Base-by-base conservation (phyloP, 2,888 invertebrate genomes). In the Plagiodera versicolora region DNA sequence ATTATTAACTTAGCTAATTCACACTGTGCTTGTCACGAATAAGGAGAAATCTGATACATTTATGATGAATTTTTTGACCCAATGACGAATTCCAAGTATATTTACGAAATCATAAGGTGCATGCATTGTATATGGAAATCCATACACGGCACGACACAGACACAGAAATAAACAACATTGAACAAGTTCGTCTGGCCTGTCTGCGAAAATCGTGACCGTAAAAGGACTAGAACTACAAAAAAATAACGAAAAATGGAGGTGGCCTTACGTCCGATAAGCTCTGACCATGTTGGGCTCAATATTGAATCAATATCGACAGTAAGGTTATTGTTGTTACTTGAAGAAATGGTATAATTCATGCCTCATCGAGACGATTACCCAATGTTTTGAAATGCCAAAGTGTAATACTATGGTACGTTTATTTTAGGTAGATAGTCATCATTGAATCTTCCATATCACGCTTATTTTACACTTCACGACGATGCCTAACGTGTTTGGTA, bases 251-350 rank as follows among this genome's bases (percentile, higher is more conserved):
- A 49, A 58, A 55, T n/a, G n/a, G 51, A 18, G 52, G 32, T 52
- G 62, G 52, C 62, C 62, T 62, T 59, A 58, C 53, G 17, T 56
- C 45, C 52, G 56, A 58, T 58, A 48, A 24, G 39, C 35, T 39
- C 19, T 30, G 49, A 49, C 62, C 62, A 58, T 62, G 47, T 58
- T 52, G 20, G 55, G 55, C 49, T 19, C 44, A 55, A 49, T 28
- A 57, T 51, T 51, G 55, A 51, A 54, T 17, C 58, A 51, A 54
- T 17, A 47, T 46, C 46, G 51, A 47, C 52, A 56, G 48, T 56
- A 47, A 52, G 47, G 47, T 47, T 54, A 46, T 46, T 32, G 11
- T 11, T 24, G 6, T 8, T 39, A 35, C 39, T 19, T 18, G 18
- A 14, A 35, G 44, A 53, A 16, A 53, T 44, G 19, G 44, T 44